Evolutionary conservation across 2,113 vertebrate genomes (phyloP), one percentile per base, ranked within the genome.

Genomic region (Periophthalmus modestus): DNA sequence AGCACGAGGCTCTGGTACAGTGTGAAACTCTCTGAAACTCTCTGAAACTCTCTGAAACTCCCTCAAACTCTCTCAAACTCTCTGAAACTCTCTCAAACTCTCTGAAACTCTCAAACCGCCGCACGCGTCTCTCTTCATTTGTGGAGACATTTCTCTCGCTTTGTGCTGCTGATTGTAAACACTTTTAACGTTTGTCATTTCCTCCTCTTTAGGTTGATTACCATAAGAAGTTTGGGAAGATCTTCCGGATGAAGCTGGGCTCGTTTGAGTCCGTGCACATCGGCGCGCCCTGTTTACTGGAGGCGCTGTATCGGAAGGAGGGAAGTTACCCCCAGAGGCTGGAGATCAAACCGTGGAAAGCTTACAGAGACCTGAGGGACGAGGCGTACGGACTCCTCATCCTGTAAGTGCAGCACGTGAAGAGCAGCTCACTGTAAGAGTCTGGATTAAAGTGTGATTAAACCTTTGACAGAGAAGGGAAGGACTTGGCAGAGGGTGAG

Each of bases 261-360:
- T 94, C 96, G 2, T 98, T 99, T 74, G 96, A 98, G 87, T 96
- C 96, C 0, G 96, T 99, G 69, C 95, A 99, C 90, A 95, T 99
- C 74, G 96, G 96, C 14, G 89, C 95, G 0, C 98, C 98, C 4
- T 93, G 95, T 80, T 92, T 98, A 67, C 73, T 99, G 85, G 96
- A 98, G 87, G 94, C 95, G 39, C 94, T 98, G 43, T 98, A 95
- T 81, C 94, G 97, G 74, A 93, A 93, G 15, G 98, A 99, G 90
- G 89, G 95, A 59, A 89, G 69, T n/a, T 93, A 94, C 73, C 98
- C 98, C 0, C 95, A 96, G 92, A 94, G 98, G 18, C 94, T 98
- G 46, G 96, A 97, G 89, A 96, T 99, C 92, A 98, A 97, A 77
- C 98, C 98, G 0, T 99, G 98, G 98, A 99, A 96, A 90, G 98